These are phyloP conservation scores for Alcis repandata DNA, from an alignment of 2,888 invertebrate species.

Conservation along the genomic window DNA sequence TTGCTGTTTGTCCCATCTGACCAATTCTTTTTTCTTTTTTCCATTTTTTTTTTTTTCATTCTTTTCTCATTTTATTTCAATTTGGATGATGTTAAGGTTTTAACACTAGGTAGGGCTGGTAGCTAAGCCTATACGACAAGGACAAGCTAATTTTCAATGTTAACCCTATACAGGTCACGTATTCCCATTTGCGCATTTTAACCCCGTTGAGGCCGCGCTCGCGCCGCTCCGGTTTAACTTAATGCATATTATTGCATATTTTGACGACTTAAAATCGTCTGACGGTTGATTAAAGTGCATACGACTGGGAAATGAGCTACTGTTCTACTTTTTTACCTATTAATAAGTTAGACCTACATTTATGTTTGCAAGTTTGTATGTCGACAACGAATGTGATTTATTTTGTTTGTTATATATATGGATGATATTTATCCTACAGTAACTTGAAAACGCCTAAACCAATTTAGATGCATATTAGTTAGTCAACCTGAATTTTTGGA, in stretches of 20 bases:
- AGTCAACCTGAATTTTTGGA: too few species aligned
- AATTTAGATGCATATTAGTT: too few species aligned
- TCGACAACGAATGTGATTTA: not conserved
- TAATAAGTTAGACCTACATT: not conserved
- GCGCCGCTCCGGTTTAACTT: slow-evolving; percentile 48
- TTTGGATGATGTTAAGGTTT: too few species aligned
- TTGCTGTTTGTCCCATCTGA: too few species aligned
- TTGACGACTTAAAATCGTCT: slow-evolving; percentile 47
- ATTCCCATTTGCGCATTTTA: slow-evolving; percentile 47
- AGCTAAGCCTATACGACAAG: too few species aligned
- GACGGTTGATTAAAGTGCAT: slow-evolving; percentile 52
- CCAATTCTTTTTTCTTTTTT: too few species aligned
- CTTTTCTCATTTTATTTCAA: too few species aligned
- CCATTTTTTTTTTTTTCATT: too few species aligned
- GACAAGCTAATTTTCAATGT: slow-evolving; percentile 21
- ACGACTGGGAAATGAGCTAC: slow-evolving; percentile 47
- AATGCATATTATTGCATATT: slow-evolving; percentile 61
- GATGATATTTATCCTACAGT: too few species aligned
- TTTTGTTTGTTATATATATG: too few species aligned
- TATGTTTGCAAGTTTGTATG: not conserved
- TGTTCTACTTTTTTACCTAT: not conserved
- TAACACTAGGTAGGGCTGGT: too few species aligned
- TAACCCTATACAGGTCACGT: slow-evolving; percentile 40
- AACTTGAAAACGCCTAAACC: too few species aligned
- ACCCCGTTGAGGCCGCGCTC: slow-evolving; percentile 56